Base-by-base conservation (phyloP, 2,113 vertebrate genomes). In the Tragelaphus buxtoni region DNA sequence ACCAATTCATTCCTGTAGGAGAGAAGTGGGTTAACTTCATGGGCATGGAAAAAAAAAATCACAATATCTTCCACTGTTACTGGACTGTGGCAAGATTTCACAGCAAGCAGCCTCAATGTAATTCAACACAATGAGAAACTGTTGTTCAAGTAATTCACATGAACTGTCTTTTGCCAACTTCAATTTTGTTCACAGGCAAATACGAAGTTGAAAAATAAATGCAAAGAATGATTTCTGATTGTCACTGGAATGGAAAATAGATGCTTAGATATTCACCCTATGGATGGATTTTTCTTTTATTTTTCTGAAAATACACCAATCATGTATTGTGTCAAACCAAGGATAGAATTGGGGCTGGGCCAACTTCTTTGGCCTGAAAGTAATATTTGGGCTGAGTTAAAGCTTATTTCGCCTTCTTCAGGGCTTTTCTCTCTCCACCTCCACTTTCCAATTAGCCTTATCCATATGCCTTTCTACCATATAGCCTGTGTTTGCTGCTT, bases 121-220 rank as follows among this genome's bases (percentile, higher is more conserved):
- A 97, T 91, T 77, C 89, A 83, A 95, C 95, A 97, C 97, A 98
- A 90, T 93, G 91, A 97, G 96, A 96, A 97, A 53, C 89, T 90
- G 88, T 94, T 96, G 91, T 94, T 87, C 94, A 42, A 89, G 88
- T 93, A 88, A 96, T 96, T 97, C 97, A 90, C 96, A 87, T 58
- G 80, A 88, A 28, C 55, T 89, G 42, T 91, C 65, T 88, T 95
- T 87, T 93, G 91, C 95, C 89, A 92, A 81, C 91, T 98, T 93
- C 95, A 85, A 11, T 97, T 97, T 88, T 91, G 94, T 98, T 93
- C 93, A 69, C 65, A 79, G 60, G 80, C 95, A 96, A 97, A 97
- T 89, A 89, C 88, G 63, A 94, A 63, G 47, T 56, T 74, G 82
- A 95, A 90, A 96, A 96, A 93, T 87, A 97, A 96, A 96, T 81